These are phyloP conservation scores for Cettia cetti DNA, from an alignment of 2,113 vertebrate species.

Conservation along the genomic window DNA sequence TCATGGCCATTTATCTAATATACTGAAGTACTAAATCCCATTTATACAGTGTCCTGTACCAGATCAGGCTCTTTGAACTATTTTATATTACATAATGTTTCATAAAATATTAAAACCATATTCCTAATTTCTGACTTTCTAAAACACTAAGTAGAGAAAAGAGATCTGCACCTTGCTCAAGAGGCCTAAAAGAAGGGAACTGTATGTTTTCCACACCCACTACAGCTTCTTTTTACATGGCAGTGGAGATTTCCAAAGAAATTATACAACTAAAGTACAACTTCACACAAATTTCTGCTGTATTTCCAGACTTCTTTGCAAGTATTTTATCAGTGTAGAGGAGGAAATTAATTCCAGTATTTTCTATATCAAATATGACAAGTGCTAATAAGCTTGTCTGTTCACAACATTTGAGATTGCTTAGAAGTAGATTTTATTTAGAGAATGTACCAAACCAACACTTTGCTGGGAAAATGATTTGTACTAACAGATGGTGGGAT, in stretches of 20 bases:
- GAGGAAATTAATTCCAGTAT: not conserved
- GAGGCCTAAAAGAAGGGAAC: not conserved
- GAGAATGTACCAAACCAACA: not conserved
- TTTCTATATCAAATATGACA: constrained; percentile 18
- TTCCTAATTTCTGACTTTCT: not conserved
- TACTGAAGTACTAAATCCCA: not conserved
- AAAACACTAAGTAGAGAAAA: not conserved
- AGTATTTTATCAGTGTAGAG: not conserved
- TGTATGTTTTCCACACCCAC: not conserved
- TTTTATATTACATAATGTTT: not conserved
- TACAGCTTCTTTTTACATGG: not conserved
- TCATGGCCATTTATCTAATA: not conserved
- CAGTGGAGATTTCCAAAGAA: not conserved
- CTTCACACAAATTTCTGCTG: not conserved
- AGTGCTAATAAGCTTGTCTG: constrained; percentile 21
- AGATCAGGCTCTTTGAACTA: not conserved
- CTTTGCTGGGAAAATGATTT: not conserved
- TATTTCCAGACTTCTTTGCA: not conserved
- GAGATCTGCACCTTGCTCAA: not conserved
- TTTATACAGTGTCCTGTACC: not conserved
- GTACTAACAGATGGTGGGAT: not conserved
- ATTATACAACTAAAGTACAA: not conserved
- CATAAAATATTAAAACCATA: not conserved
- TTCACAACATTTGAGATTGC: not conserved
- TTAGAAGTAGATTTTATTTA: constrained; percentile 7